Base-by-base conservation (phyloP, 1,140 invertebrate genomes). In the Papilio helenus region DNA sequence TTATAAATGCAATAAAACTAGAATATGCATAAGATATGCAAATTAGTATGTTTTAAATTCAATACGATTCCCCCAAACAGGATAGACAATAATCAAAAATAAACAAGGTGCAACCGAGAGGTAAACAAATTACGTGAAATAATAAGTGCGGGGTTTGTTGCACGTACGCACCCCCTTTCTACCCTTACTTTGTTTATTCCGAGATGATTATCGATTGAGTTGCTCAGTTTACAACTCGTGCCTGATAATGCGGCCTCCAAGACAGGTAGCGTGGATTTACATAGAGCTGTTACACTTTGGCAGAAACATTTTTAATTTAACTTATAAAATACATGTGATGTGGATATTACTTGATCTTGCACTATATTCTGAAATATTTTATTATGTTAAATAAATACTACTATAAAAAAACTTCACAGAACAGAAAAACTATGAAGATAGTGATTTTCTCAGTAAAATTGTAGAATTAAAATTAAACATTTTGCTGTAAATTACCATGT, bases 171-270 rank as follows among this genome's bases (percentile, higher is more conserved):
- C 73, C 46, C 34, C 46, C 49, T 76, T 61, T 65, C 29, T 77
- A 34, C 76, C 55, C 76, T 77, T 42, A 61, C 82, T 89, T 83
- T 88, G 84, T 88, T 87, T 86, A 85, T 88, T 80, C 68, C 84
- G 82, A 88, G 86, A 92, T 93, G 90, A 91, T 90, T 93, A 93
- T 93, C 92, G 92, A 93, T 93, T 92, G 89, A 85, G 88, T 83
- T 89, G 86, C 90, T 93, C 92, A 89, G 92, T 93, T 93, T 93
- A 93, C 92, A 93, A 93, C 88, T 89, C 86, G 88, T 87, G 89
- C 68, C 81, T 88, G 89, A 91, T 93, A 92, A 93, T 91, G 85
- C 80, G 90, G 89, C 87, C 85, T 82, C 80, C 82, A 81, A 84
- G 85, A 85, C 88, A 91, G 90, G 89, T 90, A 89, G 77, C 34